Evolutionary conservation across 2,797 vertebrate species (phyloP), one percentile per base, ranked within the genome.

Genomic region (Vultur gryphus): DNA sequence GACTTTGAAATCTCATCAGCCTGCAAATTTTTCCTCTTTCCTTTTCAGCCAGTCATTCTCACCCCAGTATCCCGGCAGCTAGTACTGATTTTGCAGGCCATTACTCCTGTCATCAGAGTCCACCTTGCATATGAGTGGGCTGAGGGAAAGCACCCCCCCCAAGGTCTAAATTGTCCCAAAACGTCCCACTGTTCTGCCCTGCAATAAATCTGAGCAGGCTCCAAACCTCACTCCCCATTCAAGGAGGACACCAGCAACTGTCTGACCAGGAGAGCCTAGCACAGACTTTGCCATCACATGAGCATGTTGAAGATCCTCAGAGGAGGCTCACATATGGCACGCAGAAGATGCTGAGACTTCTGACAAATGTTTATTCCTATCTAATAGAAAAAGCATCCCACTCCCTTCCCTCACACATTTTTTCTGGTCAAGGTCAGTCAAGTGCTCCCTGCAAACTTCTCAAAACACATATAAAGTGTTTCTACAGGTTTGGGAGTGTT

Each of bases 91-190:
- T 49, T 58, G 6, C 19, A 84, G 65, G 17, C 14, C 33, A 10
- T 17, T 43, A 10, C 19, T 72, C 25, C 41, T n/a, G 23, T 24
- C 48, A 48, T 7, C 44, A 64, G 23, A 66, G 46, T 9, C 23
- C 24, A n/a, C 26, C 29, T 6, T 54, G 21, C 9, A 10, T 3
- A 6, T 0, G 2, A 46, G 11, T 0, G 21, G 7, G 20, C 13
- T 21, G 13, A 77, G 35, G 7, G 17, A 2, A 49, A 71, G 26
- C 33, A 37, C 21, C 3, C 6, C 6, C 3, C 7, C 8, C 35
- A 33, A 11, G 12, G 10, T 33, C 39, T 43, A 54, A 43, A 31
- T 6, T 44, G 41, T 6, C 82, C 44, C 12, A 1, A 23, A 25
- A 59, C 3, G 10, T 41, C 65, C 57, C 39, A 4, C 23, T 14